phyloP scores from a whole-genome alignment of 1,140 invertebrate genomes.

The Dinoponera quadriceps region DNA sequence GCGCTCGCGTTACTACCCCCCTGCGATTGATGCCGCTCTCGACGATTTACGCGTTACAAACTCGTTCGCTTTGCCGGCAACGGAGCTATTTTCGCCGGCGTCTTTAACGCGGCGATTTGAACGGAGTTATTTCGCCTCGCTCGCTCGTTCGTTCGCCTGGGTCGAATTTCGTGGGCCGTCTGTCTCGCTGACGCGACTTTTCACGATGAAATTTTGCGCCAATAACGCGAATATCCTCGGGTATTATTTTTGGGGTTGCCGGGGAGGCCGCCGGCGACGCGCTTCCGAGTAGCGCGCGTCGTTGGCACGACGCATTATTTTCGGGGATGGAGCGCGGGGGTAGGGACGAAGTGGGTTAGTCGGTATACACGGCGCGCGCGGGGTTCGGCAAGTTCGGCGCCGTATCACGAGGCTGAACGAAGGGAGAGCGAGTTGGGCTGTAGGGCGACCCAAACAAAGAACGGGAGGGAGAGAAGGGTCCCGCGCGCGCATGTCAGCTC shows the following conservation, averaged over 20 bases:
- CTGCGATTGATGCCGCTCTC: too few relatives aligned
- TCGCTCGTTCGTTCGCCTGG: not conserved
- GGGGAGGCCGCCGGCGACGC: not conserved
- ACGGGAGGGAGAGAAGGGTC: constrained; percentile 63
- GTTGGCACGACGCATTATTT: constrained; percentile 71
- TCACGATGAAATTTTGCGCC: constrained; percentile 10
- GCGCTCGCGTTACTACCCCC: not conserved
- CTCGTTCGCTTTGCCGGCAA: too few relatives aligned
- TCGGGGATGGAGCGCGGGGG: constrained; percentile 31
- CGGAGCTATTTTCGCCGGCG: not conserved
- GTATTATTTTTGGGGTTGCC: constrained; percentile 25
- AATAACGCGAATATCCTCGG: not conserved
- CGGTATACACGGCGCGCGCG: constrained; percentile 53
- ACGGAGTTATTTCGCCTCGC: constrained; percentile 24
- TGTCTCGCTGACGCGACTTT: constrained; percentile 8
- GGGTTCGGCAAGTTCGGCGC: constrained; percentile 15
- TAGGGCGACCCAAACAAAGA: constrained; percentile 77
- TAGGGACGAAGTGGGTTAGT: constrained; percentile 79
- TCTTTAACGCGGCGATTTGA: not conserved
- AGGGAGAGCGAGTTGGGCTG: constrained; percentile 66
- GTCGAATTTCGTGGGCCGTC: constrained; percentile 24
- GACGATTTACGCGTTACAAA: too few relatives aligned
- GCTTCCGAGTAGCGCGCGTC: not conserved
- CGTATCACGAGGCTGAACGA: constrained; percentile 42
- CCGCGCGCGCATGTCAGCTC: constrained; percentile 69